Evolutionary conservation across 1,140 invertebrate genomes (phyloP).

Genomic region (Hermatobates lingyangjiaoensis): DNA sequence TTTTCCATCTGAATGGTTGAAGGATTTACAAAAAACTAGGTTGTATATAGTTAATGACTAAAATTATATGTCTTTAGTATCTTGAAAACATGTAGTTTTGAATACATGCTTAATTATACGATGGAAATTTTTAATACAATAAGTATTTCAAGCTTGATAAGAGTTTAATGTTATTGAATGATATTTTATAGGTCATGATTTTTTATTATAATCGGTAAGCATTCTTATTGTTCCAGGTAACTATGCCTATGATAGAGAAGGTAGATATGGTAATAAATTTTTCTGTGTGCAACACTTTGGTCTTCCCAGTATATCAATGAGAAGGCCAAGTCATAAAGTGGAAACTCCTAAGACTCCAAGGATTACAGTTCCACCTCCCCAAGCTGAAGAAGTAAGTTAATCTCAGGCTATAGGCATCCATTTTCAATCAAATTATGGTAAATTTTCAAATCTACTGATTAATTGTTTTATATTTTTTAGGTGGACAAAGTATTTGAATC

Average conservation of each 20-base stretch:
- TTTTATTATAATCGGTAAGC: neutral
- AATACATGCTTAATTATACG: neutral
- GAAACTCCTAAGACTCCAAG: no score
- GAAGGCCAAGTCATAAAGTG: conserved; percentile 21
- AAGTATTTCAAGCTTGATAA: neutral
- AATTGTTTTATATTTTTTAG: no score
- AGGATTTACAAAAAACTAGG: no score
- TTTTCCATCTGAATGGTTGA: no score
- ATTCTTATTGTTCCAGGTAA: conserved; percentile 28
- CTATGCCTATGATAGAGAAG: conserved; percentile 55
- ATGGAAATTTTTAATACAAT: neutral
- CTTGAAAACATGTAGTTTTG: neutral
- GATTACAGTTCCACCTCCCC: no score
- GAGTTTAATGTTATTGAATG: conserved; percentile 2
- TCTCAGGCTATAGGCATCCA: no score
- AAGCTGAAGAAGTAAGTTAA: no score
- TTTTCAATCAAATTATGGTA: no score
- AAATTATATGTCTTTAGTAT: neutral
- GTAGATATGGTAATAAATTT: conserved; percentile 48
- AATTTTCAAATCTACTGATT: neutral
- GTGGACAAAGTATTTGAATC: neutral
- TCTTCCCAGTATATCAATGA: conserved; percentile 29
- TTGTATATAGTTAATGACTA: no score
- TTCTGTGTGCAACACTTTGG: conserved; percentile 67
- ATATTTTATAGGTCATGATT: conserved; percentile 9